Conservation (phyloP, 2,888 invertebrate genomes). For the Caenorhabditis sp. region DNA sequence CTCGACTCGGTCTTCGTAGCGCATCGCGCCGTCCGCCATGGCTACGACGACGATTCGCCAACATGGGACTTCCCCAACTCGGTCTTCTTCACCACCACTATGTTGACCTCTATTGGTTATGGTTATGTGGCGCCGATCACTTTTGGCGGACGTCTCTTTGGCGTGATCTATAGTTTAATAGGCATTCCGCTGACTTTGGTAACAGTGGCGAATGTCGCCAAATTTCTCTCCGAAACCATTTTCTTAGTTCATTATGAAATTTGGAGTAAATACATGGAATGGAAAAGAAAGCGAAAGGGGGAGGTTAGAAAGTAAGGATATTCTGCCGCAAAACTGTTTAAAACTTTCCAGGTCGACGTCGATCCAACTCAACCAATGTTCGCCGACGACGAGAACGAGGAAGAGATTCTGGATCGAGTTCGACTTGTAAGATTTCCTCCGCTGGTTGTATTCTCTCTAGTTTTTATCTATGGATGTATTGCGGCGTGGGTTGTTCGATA, state of each 20-base stretch:
- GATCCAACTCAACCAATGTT: slow-evolving; percentile 55
- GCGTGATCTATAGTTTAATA: slow-evolving; percentile 84
- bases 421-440: slow-evolving; percentile 68
- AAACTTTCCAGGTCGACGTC: slow-evolving; percentile 11
- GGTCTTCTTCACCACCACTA: slow-evolving; percentile 60
- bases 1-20: slow-evolving; percentile 66
- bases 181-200: slow-evolving; percentile 62
- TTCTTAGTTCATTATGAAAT: slow-evolving; percentile 66
- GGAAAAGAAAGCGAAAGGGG: slow-evolving; percentile 53
- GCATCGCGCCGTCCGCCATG: slow-evolving; percentile 64
- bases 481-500: slow-evolving; percentile 59
- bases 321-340: no score
- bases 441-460: slow-evolving; percentile 65
- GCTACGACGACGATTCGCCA: slow-evolving; percentile 60
- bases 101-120: slow-evolving; percentile 63
- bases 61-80: slow-evolving; percentile 52
- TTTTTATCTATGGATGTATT: slow-evolving; percentile 65
- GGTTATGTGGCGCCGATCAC: slow-evolving; percentile 68
- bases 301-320: slow-evolving; percentile 1
- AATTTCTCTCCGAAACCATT: slow-evolving; percentile 67
- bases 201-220: slow-evolving; percentile 68
- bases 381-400: slow-evolving; percentile 67
- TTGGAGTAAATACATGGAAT: slow-evolving; percentile 63
- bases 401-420: slow-evolving; percentile 67
- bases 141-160: slow-evolving; percentile 82